A percentile compares a stretch with the other conserved stretches of the same genome.
phyloP scores from a whole-genome alignment of 2,797 vertebrate genomes.

The Botia almorhae region DNA sequence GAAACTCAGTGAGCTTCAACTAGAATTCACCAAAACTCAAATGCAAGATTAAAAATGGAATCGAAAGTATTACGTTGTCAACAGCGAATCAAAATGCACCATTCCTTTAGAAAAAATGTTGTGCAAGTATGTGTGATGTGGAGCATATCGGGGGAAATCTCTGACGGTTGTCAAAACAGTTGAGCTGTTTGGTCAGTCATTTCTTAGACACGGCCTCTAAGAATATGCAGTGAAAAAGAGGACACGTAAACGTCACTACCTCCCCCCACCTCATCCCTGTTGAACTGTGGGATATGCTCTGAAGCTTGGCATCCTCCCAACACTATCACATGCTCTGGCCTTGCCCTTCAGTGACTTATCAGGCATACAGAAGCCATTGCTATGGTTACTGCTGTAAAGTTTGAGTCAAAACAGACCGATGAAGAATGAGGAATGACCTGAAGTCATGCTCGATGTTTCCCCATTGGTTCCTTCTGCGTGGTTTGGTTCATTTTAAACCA shows the following conservation, averaged over 20 bases:
- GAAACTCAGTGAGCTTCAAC: not conserved
- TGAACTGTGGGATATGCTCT: slow-evolving; percentile 39
- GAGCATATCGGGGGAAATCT: slow-evolving; percentile 64
- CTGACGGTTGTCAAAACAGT: slow-evolving; percentile 73
- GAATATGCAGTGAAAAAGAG: slow-evolving; percentile 54
- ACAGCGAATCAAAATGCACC: not conserved
- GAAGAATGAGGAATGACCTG: slow-evolving; percentile 47
- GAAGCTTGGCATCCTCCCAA: slow-evolving; percentile 32
- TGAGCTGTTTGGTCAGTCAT: slow-evolving; percentile 68
- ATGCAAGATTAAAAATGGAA: slow-evolving; percentile 35
- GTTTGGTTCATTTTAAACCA: not conserved
- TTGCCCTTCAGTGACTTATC: slow-evolving; percentile 42
- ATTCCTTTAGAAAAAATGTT: slow-evolving; percentile 8
- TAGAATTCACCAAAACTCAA: not conserved
- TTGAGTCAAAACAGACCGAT: slow-evolving; percentile 64
- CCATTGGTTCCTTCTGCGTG: not conserved
- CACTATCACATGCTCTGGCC: slow-evolving; percentile 50
- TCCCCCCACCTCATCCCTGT: slow-evolving; percentile 40
- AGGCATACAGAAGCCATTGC: slow-evolving; percentile 49
- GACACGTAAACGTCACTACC: slow-evolving; percentile 39
- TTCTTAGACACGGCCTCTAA: slow-evolving; percentile 51
- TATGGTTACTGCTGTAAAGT: slow-evolving; percentile 47
- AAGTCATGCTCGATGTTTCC: slow-evolving; percentile 15
- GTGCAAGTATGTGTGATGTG: slow-evolving; percentile 44
- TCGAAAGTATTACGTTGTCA: not conserved